Evolutionary conservation across 2,888 invertebrate genomes (phyloP).

Genomic region (Lasioglossum villosulum): DNA sequence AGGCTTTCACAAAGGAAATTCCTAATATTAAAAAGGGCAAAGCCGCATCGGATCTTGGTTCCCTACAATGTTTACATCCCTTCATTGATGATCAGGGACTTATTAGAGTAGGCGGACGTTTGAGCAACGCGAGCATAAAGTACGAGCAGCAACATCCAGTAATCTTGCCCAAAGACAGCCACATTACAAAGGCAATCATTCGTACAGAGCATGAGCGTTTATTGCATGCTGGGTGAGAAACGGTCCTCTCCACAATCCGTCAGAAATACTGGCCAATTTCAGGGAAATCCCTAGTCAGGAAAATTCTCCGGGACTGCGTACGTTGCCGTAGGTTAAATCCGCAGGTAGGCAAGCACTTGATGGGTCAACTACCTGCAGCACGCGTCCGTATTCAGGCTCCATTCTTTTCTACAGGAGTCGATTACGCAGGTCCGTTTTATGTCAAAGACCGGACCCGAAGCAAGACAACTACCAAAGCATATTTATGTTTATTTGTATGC

Average conservation of each 20-base stretch:
- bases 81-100: too few relatives aligned
- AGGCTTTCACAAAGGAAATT: too few relatives aligned
- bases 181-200: too few relatives aligned
- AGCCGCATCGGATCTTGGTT: too few relatives aligned
- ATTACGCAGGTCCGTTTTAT: slow-evolving; percentile 31
- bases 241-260: neutral
- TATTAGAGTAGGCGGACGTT: too few relatives aligned
- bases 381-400: neutral
- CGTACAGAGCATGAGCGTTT: neutral
- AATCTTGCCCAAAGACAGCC: too few relatives aligned
- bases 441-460: slow-evolving; percentile 6
- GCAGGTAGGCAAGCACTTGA: neutral
- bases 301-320: slow-evolving; percentile 10
- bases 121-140: too few relatives aligned
- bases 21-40: too few relatives aligned
- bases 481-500: slow-evolving; percentile 10
- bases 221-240: slow-evolving; percentile 15
- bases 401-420: slow-evolving; percentile 7
- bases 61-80: too few relatives aligned
- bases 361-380: slow-evolving; percentile 35
- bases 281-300: slow-evolving; percentile 9
- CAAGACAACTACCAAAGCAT: neutral
- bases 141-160: too few relatives aligned
- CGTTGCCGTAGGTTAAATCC: slow-evolving; percentile 17
- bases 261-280: slow-evolving; percentile 24